Base-by-base conservation (phyloP, 2,888 invertebrate species). In the Mythimna impura region DNA sequence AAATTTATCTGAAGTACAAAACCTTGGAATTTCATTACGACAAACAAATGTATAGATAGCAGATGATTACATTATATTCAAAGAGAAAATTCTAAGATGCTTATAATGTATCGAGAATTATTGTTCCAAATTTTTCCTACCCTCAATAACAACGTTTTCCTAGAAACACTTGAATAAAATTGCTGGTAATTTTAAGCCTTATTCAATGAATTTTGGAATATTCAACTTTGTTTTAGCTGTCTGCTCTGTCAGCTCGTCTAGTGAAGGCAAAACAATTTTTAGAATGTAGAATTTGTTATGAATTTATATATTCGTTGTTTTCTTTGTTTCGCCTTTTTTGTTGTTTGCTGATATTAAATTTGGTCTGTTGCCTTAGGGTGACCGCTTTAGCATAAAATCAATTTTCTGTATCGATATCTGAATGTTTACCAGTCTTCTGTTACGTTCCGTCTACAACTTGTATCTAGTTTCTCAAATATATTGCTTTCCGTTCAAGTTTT, bases 21-120 rank as follows among this genome's bases (percentile, higher is more conserved):
- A 72, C 78, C 78, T 54, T 63, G 70, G 68, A 86, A 86, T 86
- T 83, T 87, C 71, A 82, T 85, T 82, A 78, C 60, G 60, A 71
- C 57, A 76, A 76, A 86, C 81, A 80, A 80, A 84, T 74, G 73
- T 87, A 78, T 83, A 73, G 76, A 60, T 76, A 78, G 65, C 66
- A 52, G 30, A 71, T 82, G 76, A 86, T 81, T 73, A 74, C 50
- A 74, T 80, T 76, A 80, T 71, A 71, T 75, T 72, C 77, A 80
- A 80, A 83, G 67, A 14, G 61, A 81, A 80, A 75, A 81, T 84
- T 81, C 73, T 80, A 76, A 86, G 87, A 81, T 80, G 69, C 80
- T 85, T 85, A 82, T 76, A 82, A 86, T 66, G 78, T 87, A 86
- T 87, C 73, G 82, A 54, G 78, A 83, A 82, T 85, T 87, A 85